Conservation (phyloP, 2,113 vertebrate genomes). For the Arothron firmamentum region DNA sequence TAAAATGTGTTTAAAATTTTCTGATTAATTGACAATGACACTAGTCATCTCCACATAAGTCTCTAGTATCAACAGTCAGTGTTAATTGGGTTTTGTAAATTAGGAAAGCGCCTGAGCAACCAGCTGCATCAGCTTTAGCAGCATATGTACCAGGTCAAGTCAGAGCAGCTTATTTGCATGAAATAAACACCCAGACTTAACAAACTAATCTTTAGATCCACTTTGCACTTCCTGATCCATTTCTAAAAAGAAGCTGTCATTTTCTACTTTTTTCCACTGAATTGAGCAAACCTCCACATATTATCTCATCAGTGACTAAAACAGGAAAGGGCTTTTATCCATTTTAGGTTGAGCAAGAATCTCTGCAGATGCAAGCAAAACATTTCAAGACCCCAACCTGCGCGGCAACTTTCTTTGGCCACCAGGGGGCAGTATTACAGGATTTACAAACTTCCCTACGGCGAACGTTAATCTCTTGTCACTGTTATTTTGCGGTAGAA, state of each 20-base stretch:
- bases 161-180: conserved; percentile 20
- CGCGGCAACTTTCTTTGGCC: conserved; percentile 14
- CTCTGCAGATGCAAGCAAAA: background rate
- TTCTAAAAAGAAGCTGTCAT: background rate
- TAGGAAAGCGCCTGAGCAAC: conserved; percentile 5
- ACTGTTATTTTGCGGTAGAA: too few species aligned
- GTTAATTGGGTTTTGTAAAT: conserved; percentile 58
- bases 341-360: background rate
- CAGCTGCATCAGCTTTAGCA: conserved; percentile 29
- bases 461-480: too few species aligned
- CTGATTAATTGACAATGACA: conserved; percentile 23
- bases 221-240: conserved; percentile 11
- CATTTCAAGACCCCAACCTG: too few species aligned
- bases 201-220: conserved; percentile 4
- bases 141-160: conserved; percentile 29
- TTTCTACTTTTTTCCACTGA: background rate
- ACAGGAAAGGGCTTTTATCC: background rate
- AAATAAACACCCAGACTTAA: conserved; percentile 16
- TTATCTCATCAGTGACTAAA: background rate
- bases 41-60: conserved; percentile 19
- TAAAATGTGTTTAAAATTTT: conserved; percentile 6
- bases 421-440: conserved; percentile 49
- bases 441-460: too few species aligned
- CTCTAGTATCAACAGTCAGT: conserved; percentile 38
- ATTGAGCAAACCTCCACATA: background rate